Conservation (phyloP, 2,888 invertebrate species). For the Tuta absoluta region DNA sequence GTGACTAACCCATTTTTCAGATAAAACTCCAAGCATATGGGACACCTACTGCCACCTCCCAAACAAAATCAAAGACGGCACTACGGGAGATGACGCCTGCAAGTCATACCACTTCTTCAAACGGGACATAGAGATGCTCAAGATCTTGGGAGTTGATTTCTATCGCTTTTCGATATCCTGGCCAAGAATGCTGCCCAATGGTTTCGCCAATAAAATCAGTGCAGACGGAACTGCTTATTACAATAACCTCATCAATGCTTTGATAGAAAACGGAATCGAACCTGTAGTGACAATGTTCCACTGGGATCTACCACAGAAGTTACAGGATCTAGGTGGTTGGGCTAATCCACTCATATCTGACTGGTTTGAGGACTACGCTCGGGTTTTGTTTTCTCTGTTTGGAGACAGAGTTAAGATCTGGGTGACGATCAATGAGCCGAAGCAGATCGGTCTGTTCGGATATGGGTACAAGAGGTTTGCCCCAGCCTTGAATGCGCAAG, state of each 20-base stretch:
- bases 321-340: conserved; percentile 82
- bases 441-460: conserved; percentile 60
- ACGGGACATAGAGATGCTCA: conserved; percentile 72
- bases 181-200: conserved; percentile 84
- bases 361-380: conserved; percentile 77
- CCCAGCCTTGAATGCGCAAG: conserved; percentile 64
- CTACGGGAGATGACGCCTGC: conserved; percentile 81
- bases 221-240: conserved; percentile 83
- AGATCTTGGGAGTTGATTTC: conserved; percentile 70
- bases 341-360: conserved; percentile 66
- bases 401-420: conserved; percentile 79
- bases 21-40: conserved; percentile 82
- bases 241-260: conserved; percentile 81
- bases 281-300: conserved; percentile 83
- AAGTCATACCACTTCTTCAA: conserved; percentile 84
- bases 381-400: conserved; percentile 65
- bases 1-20: conserved; percentile 56
- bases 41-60: conserved; percentile 61
- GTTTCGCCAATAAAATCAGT: conserved; percentile 76
- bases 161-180: conserved; percentile 84
- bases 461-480: conserved; percentile 67
- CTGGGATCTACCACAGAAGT: conserved; percentile 80
- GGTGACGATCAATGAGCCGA: conserved; percentile 83
- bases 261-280: conserved; percentile 77
- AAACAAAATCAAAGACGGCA: conserved; percentile 51